Evolutionary conservation across 1,140 invertebrate genomes (phyloP).

Genomic region (Scaptomyza hsui): DNA sequence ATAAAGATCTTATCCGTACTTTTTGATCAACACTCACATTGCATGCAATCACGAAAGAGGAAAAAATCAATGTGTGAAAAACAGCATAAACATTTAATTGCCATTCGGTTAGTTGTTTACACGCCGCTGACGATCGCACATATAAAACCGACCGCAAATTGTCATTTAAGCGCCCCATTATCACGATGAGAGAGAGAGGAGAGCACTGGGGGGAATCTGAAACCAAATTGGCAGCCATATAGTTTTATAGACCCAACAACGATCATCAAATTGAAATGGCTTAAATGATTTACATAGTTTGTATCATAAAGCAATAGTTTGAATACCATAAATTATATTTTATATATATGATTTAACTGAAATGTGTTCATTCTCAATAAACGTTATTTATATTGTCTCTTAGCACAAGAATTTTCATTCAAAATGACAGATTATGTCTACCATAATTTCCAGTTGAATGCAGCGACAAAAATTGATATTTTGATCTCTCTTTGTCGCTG

Average conservation of each 20-base stretch:
- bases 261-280: not conserved
- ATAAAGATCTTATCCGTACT: slow-evolving; percentile 8
- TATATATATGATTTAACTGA: not conserved
- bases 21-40: slow-evolving; percentile 34
- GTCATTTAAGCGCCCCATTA: slow-evolving; percentile 36
- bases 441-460: slow-evolving; percentile 2
- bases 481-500: slow-evolving; percentile 1
- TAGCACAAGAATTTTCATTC: not conserved
- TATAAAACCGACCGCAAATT: slow-evolving; percentile 47
- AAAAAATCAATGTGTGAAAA: slow-evolving; percentile 68
- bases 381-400: not conserved
- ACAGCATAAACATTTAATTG: slow-evolving; percentile 69
- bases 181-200: not conserved
- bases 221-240: slow-evolving; percentile 43
- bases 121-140: slow-evolving; percentile 27
- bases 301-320: slow-evolving; percentile 29
- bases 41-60: slow-evolving; percentile 57
- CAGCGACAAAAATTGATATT: slow-evolving; percentile 1
- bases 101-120: slow-evolving; percentile 56
- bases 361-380: not conserved
- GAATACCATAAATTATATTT: too few relatives aligned
- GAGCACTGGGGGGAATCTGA: slow-evolving; percentile 11
- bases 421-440: not conserved
- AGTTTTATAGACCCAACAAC: slow-evolving; percentile 42
- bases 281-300: slow-evolving; percentile 19